phyloP scores from a whole-genome alignment of 2,888 invertebrate species.

The Drosophila anomalata region DNA sequence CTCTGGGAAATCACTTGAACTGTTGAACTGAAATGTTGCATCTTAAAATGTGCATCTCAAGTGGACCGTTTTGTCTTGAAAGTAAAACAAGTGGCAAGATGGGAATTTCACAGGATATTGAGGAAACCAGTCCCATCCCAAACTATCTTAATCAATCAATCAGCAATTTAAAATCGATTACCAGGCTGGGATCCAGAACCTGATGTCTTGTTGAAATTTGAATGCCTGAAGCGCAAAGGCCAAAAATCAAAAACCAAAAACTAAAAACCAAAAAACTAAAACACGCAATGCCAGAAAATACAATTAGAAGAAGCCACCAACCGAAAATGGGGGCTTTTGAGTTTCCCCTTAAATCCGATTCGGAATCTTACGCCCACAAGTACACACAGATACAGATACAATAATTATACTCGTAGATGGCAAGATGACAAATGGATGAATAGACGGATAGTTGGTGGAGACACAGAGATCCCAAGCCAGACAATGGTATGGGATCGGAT shows the following conservation, averaged over 20 bases:
- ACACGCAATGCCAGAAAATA: conserved; percentile 47
- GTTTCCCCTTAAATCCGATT: conserved; percentile 25
- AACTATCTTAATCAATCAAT: conserved; percentile 66
- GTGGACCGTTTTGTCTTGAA: conserved; percentile 1
- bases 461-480: background rate
- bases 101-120: conserved; percentile 14
- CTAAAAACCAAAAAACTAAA: conserved; percentile 5
- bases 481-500: conserved; percentile 1
- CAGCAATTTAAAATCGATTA: conserved; percentile 69
- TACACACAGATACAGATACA: background rate
- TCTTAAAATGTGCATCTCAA: conserved; percentile 31
- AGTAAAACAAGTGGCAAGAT: conserved; percentile 29
- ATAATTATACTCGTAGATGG: conserved; percentile 10
- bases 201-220: conserved; percentile 65
- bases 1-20: conserved; percentile 21
- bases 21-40: conserved; percentile 12
- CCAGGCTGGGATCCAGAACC: conserved; percentile 7
- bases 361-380: conserved; percentile 49
- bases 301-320: conserved; percentile 29
- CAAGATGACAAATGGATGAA: conserved; percentile 60
- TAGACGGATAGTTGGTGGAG: conserved; percentile 17
- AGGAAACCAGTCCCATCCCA: conserved; percentile 12
- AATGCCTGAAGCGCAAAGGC: conserved; percentile 45
- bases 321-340: conserved; percentile 27
- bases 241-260: too few relatives aligned